phyloP scores from a whole-genome alignment of 1,140 invertebrate species.

The Sitophilus oryzae region DNA sequence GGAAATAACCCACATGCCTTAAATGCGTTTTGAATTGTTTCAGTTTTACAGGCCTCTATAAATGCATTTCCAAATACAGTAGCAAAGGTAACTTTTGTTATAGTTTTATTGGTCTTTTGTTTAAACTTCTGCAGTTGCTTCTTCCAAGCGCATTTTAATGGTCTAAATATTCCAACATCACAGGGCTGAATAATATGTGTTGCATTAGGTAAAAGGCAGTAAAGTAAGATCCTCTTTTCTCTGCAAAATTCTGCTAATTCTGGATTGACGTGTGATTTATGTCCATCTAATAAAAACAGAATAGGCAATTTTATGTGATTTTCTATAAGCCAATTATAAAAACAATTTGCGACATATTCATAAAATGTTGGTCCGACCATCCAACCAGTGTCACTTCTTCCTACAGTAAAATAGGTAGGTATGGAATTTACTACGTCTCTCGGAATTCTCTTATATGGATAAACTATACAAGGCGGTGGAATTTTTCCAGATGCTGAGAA shows the following conservation, averaged over 20 bases:
- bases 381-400: slow-evolving; percentile 42
- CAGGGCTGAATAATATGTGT: background rate
- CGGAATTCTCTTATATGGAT: slow-evolving; percentile 32
- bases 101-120: background rate
- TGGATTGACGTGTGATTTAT: slow-evolving; percentile 11
- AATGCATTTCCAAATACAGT: background rate
- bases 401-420: slow-evolving; percentile 38
- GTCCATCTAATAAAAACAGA: slow-evolving; percentile 16
- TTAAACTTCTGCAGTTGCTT: background rate
- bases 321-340: slow-evolving; percentile 35
- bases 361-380: slow-evolving; percentile 43
- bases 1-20: background rate
- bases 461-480: slow-evolving; percentile 32
- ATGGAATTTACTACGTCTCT: slow-evolving; percentile 31
- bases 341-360: slow-evolving; percentile 43
- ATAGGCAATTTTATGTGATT: slow-evolving; percentile 14
- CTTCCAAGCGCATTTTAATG: background rate
- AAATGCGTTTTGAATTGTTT: background rate
- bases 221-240: background rate
- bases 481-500: slow-evolving; percentile 33
- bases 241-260: slow-evolving; percentile 10
- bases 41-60: background rate
- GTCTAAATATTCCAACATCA: background rate
- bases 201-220: background rate
- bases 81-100: background rate